Conservation (phyloP, 2,797 vertebrate genomes). For the Tachyglossus aculeatus region DNA sequence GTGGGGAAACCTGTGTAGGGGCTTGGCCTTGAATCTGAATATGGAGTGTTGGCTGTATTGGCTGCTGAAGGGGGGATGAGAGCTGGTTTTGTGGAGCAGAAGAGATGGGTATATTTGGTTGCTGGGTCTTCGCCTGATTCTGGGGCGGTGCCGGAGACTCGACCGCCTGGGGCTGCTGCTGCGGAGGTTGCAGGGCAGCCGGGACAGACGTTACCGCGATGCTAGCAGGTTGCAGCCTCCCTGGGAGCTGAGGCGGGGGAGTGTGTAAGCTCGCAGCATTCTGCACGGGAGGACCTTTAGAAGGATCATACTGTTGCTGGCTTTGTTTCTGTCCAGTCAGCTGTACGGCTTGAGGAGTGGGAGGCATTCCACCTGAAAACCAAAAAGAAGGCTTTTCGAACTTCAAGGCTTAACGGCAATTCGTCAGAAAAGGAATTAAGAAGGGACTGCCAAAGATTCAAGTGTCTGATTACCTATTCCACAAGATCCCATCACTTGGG, state of each 20-base stretch:
- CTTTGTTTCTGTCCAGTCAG: slow-evolving; percentile 91
- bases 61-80: slow-evolving; percentile 82
- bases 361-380: slow-evolving; percentile 90
- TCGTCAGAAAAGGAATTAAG: background rate
- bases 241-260: slow-evolving; percentile 86
- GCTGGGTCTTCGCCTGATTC: slow-evolving; percentile 82
- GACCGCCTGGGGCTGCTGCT: slow-evolving; percentile 74
- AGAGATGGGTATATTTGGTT: slow-evolving; percentile 67
- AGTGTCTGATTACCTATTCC: slow-evolving; percentile 56
- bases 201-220: slow-evolving; percentile 79
- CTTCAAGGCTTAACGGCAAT: accelerated
- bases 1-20: slow-evolving; percentile 69
- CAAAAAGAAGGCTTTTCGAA: slow-evolving; percentile 26
- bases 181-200: slow-evolving; percentile 74
- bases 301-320: slow-evolving; percentile 92
- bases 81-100: slow-evolving; percentile 77
- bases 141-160: slow-evolving; percentile 65
- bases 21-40: slow-evolving; percentile 82
- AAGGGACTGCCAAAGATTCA: background rate
- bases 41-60: slow-evolving; percentile 81
- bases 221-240: slow-evolving; percentile 76
- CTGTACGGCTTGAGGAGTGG: slow-evolving; percentile 88
- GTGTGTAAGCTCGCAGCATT: slow-evolving; percentile 91
- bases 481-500: slow-evolving; percentile 60
- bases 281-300: slow-evolving; percentile 91